A percentile compares a stretch with the other conserved stretches of the same genome.
Evolutionary conservation across 2,113 vertebrate genomes (phyloP).

Genomic region (Dissostichus mawsoni): DNA sequence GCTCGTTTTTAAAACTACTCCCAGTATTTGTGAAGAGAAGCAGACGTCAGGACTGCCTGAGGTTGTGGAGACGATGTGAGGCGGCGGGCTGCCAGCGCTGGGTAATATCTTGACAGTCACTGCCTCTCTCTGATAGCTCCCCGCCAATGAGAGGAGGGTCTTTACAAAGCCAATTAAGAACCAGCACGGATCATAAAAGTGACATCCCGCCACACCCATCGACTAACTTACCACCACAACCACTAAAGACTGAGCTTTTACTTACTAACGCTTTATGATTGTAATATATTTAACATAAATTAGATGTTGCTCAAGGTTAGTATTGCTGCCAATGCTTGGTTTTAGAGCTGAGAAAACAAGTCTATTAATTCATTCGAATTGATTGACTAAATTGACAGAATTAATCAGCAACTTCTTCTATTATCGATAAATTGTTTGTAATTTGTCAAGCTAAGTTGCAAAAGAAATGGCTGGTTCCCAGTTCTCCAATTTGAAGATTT

Average conservation of each 20-base stretch:
- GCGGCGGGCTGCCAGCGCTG: slow-evolving; percentile 4
- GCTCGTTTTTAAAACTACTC: not conserved
- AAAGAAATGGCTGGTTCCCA: not conserved
- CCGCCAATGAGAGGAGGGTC: slow-evolving; percentile 46
- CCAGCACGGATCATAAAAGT: slow-evolving; percentile 59
- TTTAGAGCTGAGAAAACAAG: not conserved
- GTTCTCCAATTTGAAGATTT: not conserved
- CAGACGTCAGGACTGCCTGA: slow-evolving; percentile 26
- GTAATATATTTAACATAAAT: not conserved
- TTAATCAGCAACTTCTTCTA: not conserved
- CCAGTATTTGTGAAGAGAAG: slow-evolving; percentile 22
- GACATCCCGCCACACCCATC: slow-evolving; percentile 58
- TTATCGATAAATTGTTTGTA: not conserved
- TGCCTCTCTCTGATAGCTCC: slow-evolving; percentile 20
- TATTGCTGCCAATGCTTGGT: not conserved
- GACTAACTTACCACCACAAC: slow-evolving; percentile 21
- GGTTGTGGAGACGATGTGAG: slow-evolving; percentile 34
- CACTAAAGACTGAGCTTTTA: not conserved
- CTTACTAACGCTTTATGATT: not conserved
- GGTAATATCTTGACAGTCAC: slow-evolving; percentile 31
- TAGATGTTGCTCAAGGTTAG: not conserved
- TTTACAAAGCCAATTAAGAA: slow-evolving; percentile 60
- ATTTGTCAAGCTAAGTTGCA: not conserved
- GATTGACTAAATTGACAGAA: not conserved
- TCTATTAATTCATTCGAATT: not conserved